These are phyloP conservation scores for Channallabes apus DNA, from an alignment of 2,797 vertebrate species.

Conservation along the genomic window DNA sequence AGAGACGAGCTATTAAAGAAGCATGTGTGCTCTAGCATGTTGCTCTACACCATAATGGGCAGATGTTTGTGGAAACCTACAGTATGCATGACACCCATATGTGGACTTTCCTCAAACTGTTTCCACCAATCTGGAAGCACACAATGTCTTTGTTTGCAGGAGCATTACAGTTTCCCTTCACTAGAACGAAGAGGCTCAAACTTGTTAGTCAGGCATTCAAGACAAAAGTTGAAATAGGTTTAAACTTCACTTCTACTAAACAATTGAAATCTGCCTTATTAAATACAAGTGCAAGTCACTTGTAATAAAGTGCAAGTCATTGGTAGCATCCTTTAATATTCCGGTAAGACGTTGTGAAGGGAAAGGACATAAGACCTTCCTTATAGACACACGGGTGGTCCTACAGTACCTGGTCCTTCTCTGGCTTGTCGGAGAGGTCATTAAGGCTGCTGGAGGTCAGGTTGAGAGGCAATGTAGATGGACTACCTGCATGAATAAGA, in stretches of 20 bases:
- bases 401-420: constrained; percentile 97
- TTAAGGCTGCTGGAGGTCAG: constrained; percentile 94
- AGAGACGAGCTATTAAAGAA: not conserved
- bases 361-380: not conserved
- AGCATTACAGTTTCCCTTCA: not conserved
- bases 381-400: not conserved
- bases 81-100: not conserved
- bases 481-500: constrained; percentile 80
- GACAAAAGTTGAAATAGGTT: not conserved
- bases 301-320: too few species aligned
- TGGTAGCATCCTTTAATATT: not conserved
- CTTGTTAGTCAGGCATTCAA: too few species aligned
- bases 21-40: not conserved
- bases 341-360: not conserved
- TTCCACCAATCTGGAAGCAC: not conserved
- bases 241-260: not conserved
- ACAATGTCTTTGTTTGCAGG: not conserved
- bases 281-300: too few species aligned
- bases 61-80: not conserved
- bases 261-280: not conserved
- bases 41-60: not conserved
- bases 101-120: not conserved
- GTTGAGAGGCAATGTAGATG: constrained; percentile 86
- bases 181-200: too few species aligned
- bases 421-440: constrained; percentile 97